Percentiles rank a stretch among this genome's conserved stretches.
These are phyloP conservation scores for Lithobates sylvaticus DNA, from an alignment of 2,797 vertebrate species.

Conservation along the genomic window DNA sequence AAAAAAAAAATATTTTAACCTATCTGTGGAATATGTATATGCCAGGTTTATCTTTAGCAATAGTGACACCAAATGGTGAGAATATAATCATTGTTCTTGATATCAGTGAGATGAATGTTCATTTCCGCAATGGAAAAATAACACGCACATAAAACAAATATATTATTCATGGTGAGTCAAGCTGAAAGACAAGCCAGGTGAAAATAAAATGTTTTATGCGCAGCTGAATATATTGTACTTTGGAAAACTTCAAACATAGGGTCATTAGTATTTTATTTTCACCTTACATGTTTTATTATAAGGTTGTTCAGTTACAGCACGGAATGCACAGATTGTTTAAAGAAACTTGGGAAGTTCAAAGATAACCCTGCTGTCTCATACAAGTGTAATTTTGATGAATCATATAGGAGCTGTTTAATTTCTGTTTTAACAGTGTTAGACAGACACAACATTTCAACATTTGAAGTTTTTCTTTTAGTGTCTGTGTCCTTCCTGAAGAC, in stretches of 20 bases:
- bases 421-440: background rate
- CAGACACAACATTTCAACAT: too few species aligned
- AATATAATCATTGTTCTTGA: slow-evolving; percentile 1
- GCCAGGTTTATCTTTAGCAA: slow-evolving; percentile 42
- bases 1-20: background rate
- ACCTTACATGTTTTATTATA: background rate
- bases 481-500: too few species aligned
- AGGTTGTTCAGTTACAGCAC: background rate
- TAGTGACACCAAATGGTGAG: slow-evolving; percentile 55
- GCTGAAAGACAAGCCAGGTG: background rate
- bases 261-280: slow-evolving; percentile 8
- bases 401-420: background rate
- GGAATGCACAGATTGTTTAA: background rate
- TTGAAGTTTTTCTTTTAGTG: too few species aligned
- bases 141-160: slow-evolving; percentile 7
- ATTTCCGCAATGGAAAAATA: background rate
- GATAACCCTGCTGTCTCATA: background rate
- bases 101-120: slow-evolving; percentile 8
- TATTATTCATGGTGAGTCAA: background rate
- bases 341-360: too few species aligned
- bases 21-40: background rate
- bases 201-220: slow-evolving; percentile 1
- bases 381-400: background rate
- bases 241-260: background rate
- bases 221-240: background rate